Conservation (phyloP, 2,113 vertebrate genomes). For the Cottus gobio region DNA sequence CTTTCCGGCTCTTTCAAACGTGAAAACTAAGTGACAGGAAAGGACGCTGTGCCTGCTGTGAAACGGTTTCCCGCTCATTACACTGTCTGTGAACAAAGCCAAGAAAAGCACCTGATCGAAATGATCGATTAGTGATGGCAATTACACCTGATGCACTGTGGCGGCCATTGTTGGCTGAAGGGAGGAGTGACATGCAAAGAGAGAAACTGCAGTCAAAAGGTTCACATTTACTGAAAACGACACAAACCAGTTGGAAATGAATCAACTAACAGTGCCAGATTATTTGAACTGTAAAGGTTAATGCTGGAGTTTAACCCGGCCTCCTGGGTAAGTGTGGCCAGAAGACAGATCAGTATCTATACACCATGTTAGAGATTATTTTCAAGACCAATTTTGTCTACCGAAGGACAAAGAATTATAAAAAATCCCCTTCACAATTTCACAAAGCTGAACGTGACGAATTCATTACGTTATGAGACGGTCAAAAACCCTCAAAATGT, state of each 20-base stretch:
- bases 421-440: neutral
- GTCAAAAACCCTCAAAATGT: neutral
- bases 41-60: constrained; percentile 13
- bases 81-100: constrained; percentile 5
- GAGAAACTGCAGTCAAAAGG: constrained; percentile 2
- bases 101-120: constrained; percentile 30
- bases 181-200: constrained; percentile 1
- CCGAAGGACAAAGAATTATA: constrained; percentile 4
- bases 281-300: neutral
- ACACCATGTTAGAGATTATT: neutral
- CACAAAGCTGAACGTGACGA: neutral
- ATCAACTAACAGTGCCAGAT: neutral
- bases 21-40: constrained; percentile 24
- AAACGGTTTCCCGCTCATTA: constrained; percentile 26
- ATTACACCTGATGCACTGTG: constrained; percentile 37
- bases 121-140: constrained; percentile 46
- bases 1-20: neutral
- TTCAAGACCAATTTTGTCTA: neutral
- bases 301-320: neutral
- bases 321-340: neutral
- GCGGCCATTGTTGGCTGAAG: neutral
- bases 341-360: neutral
- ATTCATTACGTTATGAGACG: neutral
- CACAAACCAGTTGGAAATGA: neutral
- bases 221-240: neutral